Evolutionary conservation across 2,888 invertebrate species (phyloP), one percentile per base, ranked within the genome.

Genomic region (Steinernema hermaphroditum): DNA sequence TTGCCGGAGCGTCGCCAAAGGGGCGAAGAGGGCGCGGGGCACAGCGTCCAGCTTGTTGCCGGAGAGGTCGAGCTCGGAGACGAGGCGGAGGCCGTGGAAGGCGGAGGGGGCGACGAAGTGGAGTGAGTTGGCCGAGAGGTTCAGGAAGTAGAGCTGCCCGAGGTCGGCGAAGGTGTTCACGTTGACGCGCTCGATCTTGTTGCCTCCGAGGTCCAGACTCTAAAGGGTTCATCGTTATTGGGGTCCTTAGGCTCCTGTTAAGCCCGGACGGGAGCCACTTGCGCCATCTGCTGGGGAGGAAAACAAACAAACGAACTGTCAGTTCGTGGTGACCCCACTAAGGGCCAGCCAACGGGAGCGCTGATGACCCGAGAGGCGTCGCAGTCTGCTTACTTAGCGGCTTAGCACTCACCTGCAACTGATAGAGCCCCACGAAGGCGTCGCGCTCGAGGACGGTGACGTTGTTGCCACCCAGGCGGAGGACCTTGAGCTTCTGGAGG

Each of bases 111-210:
- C 16, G 19, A 75, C 46, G 54, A 29, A n/a, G 22, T 71, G 72
- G 6, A 75, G 71, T 9, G 34, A 44, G 69, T 75, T 75, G 1
- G 27, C 43, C 0, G 75, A 62, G 1, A 75, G 57, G 34, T 75
- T 75, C 68, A 75, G 44, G 22, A 19, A 29, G 32, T 24, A 22
- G 34, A 75, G 54, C 4, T n/a, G 16, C 16, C 24, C 27, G 32
- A 76, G 68, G 32, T 70, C 76, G 32, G 54, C 71, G 68, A 75
- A 75, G 19, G 75, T 72, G 22, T 69, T 32, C 14, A 54, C 1
- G 41, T 24, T 57, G 32, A 75, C 72, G 37, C 69, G 62, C 16
- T 62, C 49, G 41, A 75, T 75, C 44, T 74, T 24, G 72, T 75
- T 75, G 24, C 34, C 32, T 24, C 41, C 34, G 29, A 75, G 62